Base-by-base conservation (phyloP, 1,140 invertebrate genomes). In the Gryllus bimaculatus region DNA sequence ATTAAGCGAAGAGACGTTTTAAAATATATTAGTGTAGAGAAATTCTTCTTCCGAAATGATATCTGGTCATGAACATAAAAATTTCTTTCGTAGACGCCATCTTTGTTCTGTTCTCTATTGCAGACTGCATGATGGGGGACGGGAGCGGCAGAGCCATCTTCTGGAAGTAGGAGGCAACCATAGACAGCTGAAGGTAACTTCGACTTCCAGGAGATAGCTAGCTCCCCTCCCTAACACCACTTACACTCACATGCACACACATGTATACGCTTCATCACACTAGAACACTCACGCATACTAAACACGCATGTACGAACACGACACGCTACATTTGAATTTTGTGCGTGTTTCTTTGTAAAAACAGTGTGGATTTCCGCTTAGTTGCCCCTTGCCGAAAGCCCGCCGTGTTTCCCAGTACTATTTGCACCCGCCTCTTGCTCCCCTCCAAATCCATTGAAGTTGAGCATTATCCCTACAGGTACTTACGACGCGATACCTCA, bases 121-220 rank as follows among this genome's bases (percentile, higher is more conserved):
- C 88, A 89, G 89, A 90, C 87, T 88, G 87, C 87, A 88, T 88
- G 87, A 89, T 87, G 88, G 86, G 87, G 85, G 87, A 87, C 86
- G 85, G 86, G 86, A 87, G 88, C 86, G 86, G 86, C 87, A 86
- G 88, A 87, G 80, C 77, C 86, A 87, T 87, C 87, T 87, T 87
- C 88, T 89, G 88, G 88, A 89, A 89, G 88, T 90, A 89, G 88
- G 88, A 88, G 88, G 86, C 86, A 87, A 86, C 86, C 84, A 86
- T 87, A 85, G 74, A 85, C 86, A 81, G 86, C 86, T 87, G 85
- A 88, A 89, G 88, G 88, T 88, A 89, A 88, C 88, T 87, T 87
- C 87, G 86, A 87, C 87, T 87, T 88, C 87, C 87, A 88, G 88
- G 87, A 88, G 88, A 88, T 88, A 88, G 87, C 86, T 88, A 88